phyloP scores from a whole-genome alignment of 2,888 invertebrate genomes.

The Pollenia amentaria region DNA sequence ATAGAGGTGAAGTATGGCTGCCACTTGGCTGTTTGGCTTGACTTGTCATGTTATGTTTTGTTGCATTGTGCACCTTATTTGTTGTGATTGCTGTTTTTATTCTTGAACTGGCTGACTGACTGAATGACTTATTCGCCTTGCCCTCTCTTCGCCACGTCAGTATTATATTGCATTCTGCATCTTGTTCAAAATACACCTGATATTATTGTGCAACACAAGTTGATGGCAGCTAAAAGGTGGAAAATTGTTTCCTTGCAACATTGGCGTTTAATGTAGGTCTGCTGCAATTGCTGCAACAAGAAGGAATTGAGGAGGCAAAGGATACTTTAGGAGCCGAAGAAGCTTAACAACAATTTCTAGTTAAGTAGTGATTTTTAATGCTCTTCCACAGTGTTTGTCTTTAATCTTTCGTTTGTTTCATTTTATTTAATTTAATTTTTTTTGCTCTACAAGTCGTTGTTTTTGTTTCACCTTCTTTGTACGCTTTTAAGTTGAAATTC shows the following conservation, averaged over 20 bases:
- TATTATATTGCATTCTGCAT: conserved; percentile 24
- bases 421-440: conserved; percentile 31
- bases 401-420: conserved; percentile 57
- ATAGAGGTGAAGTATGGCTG: conserved; percentile 73
- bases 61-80: conserved; percentile 30
- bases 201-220: conserved; percentile 41
- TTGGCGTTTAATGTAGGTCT: conserved; percentile 44
- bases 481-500: conserved; percentile 47
- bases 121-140: conserved; percentile 54
- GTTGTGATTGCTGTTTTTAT: conserved; percentile 47
- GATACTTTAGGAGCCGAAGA: conserved; percentile 49
- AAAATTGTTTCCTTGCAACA: conserved; percentile 70
- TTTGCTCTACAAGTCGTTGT: neutral
- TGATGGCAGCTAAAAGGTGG: conserved; percentile 74
- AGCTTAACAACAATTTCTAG: conserved; percentile 70
- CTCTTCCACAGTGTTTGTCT: conserved; percentile 63
- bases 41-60: conserved; percentile 69
- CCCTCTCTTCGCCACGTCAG: neutral
- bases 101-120: conserved; percentile 45
- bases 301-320: neutral
- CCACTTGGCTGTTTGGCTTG: conserved; percentile 72
- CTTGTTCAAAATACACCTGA: conserved; percentile 55
- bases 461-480: conserved; percentile 14
- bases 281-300: conserved; percentile 17
- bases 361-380: conserved; percentile 72